Conservation (phyloP, 2,113 vertebrate species). For the Sciurus niger region DNA sequence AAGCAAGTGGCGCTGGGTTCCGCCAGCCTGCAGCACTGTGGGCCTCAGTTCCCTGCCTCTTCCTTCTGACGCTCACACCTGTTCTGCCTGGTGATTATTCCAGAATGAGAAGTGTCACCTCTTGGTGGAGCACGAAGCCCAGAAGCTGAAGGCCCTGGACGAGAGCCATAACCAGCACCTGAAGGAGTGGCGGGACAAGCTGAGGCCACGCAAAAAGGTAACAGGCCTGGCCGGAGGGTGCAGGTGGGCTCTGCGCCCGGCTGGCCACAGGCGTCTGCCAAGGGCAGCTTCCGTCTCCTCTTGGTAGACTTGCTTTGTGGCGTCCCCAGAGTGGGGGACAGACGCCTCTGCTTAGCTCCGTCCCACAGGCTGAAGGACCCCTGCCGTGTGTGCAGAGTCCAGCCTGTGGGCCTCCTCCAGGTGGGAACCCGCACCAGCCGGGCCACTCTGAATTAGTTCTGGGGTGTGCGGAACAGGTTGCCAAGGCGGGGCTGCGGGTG, state of each 20-base stretch:
- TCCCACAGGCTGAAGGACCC: neutral
- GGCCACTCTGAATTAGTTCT: neutral
- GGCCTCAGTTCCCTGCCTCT: neutral
- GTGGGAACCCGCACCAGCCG: neutral
- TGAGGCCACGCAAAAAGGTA: slow-evolving; percentile 96
- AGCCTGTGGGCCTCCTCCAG: too few relatives aligned
- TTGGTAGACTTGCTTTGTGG: neutral
- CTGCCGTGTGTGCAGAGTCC: too few relatives aligned
- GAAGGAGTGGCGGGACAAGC: slow-evolving; percentile 95
- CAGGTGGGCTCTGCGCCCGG: neutral
- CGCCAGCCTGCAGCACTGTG: accelerated
- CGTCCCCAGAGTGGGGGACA: neutral
- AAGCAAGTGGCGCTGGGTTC: neutral
- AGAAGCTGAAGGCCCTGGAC: slow-evolving; percentile 95
- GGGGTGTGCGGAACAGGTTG: neutral
- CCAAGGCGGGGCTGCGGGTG: neutral
- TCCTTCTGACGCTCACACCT: neutral
- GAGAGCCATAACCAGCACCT: slow-evolving; percentile 94
- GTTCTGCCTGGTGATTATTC: slow-evolving; percentile 60
- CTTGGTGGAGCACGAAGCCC: slow-evolving; percentile 96
- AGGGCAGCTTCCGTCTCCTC: neutral
- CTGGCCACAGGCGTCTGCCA: neutral
- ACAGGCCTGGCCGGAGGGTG: accelerated
- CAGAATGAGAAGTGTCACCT: slow-evolving; percentile 99
- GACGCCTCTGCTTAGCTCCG: neutral